Base-by-base conservation (phyloP, 2,888 invertebrate species). In the Esperia sulphurella region DNA sequence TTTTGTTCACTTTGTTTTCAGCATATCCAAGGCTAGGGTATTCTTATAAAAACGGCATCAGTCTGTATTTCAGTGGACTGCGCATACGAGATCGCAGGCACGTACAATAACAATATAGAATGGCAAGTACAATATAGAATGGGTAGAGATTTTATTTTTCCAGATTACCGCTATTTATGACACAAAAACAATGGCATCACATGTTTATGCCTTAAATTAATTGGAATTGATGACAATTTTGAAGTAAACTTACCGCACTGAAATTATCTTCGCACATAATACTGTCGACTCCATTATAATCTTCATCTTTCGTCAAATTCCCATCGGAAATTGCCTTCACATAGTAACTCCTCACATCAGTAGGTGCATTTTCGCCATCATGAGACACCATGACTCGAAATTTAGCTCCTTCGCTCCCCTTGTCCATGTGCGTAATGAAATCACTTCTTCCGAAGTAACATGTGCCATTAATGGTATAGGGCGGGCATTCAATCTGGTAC, bases 401-500 rank as follows among this genome's bases (percentile, higher is more conserved):
- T 48, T 60, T 55, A 1, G 58, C 59, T 52, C 75, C 72, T 48
- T 67, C 63, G n/a, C 56, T 57, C 4, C 56, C 57, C 33, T 71
- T 70, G 31, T 67, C 70, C 54, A 77, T 63, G 65, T 88, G 66
- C 58, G 69, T 51, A 59, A 77, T 56, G 58, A 78, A 65, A 65
- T 80, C 59, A 67, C 79, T 58, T 58, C 71, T 71, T 59, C 86
- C 72, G 59, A 84, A 70, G 71, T 61, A 43, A 80, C 91, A 75
- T 65, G 83, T 61, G 49, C 80, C 58, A 81, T 85, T 83, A 0
- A 71, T 74, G 0, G 84, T 68, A 41, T 75, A 75, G 45, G 83
- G 62, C 12, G 57, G 63, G 65, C 89, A 73, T 58, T 79, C 67
- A 58, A 85, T 61, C 65, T 82, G 56, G 72, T 87, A 92, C 12